Evolutionary conservation across 2,888 invertebrate genomes (phyloP).

Genomic region (Smittia sp.): DNA sequence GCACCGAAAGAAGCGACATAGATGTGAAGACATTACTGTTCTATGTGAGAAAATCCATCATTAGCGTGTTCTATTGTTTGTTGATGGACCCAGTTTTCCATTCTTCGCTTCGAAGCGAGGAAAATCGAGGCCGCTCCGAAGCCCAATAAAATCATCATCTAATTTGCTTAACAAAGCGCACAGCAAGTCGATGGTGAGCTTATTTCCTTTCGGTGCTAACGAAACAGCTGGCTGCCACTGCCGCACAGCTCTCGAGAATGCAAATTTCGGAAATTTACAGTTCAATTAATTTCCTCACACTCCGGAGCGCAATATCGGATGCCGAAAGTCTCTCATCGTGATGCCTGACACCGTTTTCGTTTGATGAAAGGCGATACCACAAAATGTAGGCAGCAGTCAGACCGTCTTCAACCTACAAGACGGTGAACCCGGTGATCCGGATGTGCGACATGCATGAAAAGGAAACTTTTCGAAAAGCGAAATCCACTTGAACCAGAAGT

Average conservation of each 20-base stretch:
- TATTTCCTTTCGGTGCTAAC: too few relatives aligned
- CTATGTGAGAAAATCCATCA: background rate
- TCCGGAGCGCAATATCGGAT: background rate
- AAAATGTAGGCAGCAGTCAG: background rate
- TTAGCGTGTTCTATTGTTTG: conserved; percentile 9
- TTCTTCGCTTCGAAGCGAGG: background rate
- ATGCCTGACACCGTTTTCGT: background rate
- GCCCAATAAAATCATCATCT: background rate
- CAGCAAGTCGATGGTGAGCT: background rate
- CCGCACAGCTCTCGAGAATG: background rate
- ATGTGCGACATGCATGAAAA: background rate
- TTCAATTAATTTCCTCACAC: background rate
- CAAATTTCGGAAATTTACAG: background rate
- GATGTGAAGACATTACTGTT: conserved; percentile 1
- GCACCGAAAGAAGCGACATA: background rate
- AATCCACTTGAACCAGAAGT: background rate
- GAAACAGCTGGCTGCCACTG: background rate
- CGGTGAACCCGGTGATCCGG: background rate
- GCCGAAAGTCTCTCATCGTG: background rate
- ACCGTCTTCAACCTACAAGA: background rate
- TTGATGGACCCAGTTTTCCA: background rate
- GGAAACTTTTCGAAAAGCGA: background rate
- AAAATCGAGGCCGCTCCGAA: background rate
- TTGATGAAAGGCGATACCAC: background rate
- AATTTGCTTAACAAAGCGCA: background rate